Evolutionary conservation across 2,888 invertebrate species (phyloP).

Genomic region (Hirtodrosophila histrioides): DNA sequence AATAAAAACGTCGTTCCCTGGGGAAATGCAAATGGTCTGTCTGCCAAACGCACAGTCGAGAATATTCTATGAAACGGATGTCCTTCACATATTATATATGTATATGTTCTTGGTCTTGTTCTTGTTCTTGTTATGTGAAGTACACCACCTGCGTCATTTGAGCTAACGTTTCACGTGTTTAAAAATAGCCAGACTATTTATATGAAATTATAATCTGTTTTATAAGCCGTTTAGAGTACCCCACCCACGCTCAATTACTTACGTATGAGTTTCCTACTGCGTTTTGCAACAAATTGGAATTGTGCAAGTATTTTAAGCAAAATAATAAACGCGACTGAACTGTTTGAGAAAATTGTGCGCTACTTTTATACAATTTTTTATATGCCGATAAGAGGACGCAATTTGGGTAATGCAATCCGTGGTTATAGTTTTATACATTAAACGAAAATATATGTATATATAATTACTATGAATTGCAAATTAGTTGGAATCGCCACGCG

Average conservation of each 20-base stretch:
- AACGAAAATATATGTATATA: neutral
- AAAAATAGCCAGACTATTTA: conserved; percentile 31
- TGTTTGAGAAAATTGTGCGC: conserved; percentile 2
- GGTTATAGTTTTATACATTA: conserved; percentile 5
- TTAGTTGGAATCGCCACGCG: conserved; percentile 16
- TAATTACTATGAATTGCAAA: conserved; percentile 27
- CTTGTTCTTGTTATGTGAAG: neutral
- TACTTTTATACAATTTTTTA: conserved; percentile 32
- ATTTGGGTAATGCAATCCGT: neutral
- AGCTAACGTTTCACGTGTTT: conserved; percentile 28
- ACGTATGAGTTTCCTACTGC: conserved; percentile 3
- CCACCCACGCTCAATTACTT: neutral
- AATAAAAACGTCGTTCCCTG: neutral
- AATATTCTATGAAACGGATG: no score
- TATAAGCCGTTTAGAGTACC: conserved; percentile 7
- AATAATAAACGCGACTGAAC: conserved; percentile 26
- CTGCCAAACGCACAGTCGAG: no score
- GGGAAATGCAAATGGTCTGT: no score
- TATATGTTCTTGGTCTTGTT: conserved; percentile 3
- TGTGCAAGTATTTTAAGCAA: conserved; percentile 14
- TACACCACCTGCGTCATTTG: conserved; percentile 24
- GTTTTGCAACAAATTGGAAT: conserved; percentile 13
- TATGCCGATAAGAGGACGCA: conserved; percentile 6
- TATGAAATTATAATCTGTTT: conserved; percentile 21
- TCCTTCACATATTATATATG: no score